Base-by-base conservation (phyloP, 2,113 vertebrate species). In the Silurus asotus region DNA sequence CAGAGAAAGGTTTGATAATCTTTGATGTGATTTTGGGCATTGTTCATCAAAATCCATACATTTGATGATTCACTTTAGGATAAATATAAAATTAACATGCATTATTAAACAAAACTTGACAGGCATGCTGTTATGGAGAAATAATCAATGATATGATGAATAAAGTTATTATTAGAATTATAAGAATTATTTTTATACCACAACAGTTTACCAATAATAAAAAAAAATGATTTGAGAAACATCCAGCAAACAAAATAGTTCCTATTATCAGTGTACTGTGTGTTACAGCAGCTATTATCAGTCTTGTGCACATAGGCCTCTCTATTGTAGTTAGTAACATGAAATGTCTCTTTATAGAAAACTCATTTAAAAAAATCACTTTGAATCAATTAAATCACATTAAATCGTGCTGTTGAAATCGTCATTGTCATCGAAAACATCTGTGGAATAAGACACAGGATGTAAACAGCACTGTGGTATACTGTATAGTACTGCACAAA, bases 1-100 rank as follows among this genome's bases (percentile, higher is more conserved):
- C 70, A 28, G 61, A 88, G 37, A 88, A 82, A 82, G 79, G 84
- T 88, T 69, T 72, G 82, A 3, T 1, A n/a, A 61, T 59, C 17
- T 48, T 23, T 64, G 45, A 20, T 45, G 17, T 37, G 55, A 79
- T 58, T 79, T 37, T 58, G 53, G 13, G 6, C 53, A 77, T 77
- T 6, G 51, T 28, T 58, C 19, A 58, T 61, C 10, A 51, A 51
- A 11, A 74, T 23, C 20, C 17, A 11, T n/a, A 51, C 0, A 6
- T n/a, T n/a, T 51, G 37, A 8, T 72, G 69, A 48, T 48, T 72
- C 15, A 72, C 37, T 48, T 48, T 72, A 48, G 25, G 65, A 19
- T 72, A 19, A 45, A 17, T 45, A 70, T 3, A 19, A 70, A 67
- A 67, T 2, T 37, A 37, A 37, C 37, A 37, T 1, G 1, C 37